phyloP scores from a whole-genome alignment of 2,888 invertebrate genomes.

The Andrena fulva region DNA sequence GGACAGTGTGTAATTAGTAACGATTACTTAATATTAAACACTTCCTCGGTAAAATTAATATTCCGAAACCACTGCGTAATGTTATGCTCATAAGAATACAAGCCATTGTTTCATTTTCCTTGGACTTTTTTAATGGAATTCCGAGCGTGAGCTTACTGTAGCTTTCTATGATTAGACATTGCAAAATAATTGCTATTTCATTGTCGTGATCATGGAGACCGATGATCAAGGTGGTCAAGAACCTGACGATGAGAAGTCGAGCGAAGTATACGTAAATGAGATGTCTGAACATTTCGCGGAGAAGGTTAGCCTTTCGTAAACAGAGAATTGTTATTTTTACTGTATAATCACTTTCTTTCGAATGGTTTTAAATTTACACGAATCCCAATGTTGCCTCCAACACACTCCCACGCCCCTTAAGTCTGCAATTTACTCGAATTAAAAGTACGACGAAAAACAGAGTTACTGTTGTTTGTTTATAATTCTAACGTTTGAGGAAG shows the following conservation, averaged over 20 bases:
- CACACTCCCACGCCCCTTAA: background rate
- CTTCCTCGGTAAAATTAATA: background rate
- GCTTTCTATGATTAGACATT: background rate
- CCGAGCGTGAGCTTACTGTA: background rate
- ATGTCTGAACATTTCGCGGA: conserved; percentile 15
- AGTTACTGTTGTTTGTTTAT: background rate
- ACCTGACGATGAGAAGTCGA: conserved; percentile 11
- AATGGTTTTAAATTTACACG: background rate
- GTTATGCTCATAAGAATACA: background rate
- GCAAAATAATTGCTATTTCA: background rate
- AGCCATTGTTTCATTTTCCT: background rate
- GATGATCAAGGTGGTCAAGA: conserved; percentile 27
- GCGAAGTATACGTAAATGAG: background rate
- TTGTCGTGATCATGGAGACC: conserved; percentile 36
- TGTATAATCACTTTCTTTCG: background rate
- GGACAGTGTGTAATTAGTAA: background rate
- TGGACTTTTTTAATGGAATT: background rate
- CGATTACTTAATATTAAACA: background rate
- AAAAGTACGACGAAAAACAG: background rate
- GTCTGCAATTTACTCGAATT: background rate
- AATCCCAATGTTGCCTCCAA: background rate
- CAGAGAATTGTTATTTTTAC: too few relatives aligned
- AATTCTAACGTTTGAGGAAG: background rate
- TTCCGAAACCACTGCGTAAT: background rate
- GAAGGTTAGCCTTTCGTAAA: conserved; percentile 36